Evolutionary conservation across 2,113 vertebrate genomes (phyloP).

Genomic region (Morone saxatilis): DNA sequence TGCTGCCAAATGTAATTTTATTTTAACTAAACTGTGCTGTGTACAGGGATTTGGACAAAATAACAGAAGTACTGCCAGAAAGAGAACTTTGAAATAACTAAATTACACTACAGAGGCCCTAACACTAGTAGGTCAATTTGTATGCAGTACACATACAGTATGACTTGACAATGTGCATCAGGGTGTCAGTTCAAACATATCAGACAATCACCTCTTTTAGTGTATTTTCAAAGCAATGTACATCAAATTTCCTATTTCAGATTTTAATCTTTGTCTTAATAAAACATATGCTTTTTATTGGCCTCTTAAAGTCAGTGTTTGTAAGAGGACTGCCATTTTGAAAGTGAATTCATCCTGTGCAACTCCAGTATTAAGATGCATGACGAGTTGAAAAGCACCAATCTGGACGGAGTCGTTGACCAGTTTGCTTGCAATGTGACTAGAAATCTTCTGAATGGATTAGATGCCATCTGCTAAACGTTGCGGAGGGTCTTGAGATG

Average conservation of each 20-base stretch:
- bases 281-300: neutral
- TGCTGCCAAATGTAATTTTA: slow-evolving; percentile 1
- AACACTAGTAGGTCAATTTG: neutral
- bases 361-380: neutral
- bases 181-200: too few relatives aligned
- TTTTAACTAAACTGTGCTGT: slow-evolving; percentile 2
- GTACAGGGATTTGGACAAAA: neutral
- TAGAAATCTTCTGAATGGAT: neutral
- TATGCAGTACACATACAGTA: neutral
- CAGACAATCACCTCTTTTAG: too few relatives aligned
- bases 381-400: neutral
- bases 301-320: neutral
- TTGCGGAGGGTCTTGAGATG: neutral
- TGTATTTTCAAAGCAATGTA: too few relatives aligned
- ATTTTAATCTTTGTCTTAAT: neutral
- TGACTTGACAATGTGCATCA: too few relatives aligned
- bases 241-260: neutral
- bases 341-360: neutral
- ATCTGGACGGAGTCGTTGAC: neutral
- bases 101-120: neutral
- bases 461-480: neutral
- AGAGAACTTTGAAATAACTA: neutral
- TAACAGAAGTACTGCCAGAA: neutral
- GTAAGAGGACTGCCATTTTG: neutral
- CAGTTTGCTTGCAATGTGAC: neutral